Conservation (phyloP, 2,888 invertebrate species). For the Punctoribates punctum region DNA sequence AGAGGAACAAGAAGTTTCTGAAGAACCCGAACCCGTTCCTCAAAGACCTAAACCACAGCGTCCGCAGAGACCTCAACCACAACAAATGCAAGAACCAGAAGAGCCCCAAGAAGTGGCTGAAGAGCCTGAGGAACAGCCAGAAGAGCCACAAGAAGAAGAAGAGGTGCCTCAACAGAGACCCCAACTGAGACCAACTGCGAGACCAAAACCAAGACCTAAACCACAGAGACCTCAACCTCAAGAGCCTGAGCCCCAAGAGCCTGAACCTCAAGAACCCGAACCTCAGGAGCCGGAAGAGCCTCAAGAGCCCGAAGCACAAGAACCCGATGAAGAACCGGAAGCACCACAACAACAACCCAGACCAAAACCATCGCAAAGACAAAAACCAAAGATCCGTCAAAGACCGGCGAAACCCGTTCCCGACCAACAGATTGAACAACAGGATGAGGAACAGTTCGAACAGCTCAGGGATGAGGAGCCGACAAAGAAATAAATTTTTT, state of each 20-base stretch:
- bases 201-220: not conserved
- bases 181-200: not conserved
- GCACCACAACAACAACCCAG: not conserved
- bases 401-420: not conserved
- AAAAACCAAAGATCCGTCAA: not conserved
- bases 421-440: not conserved
- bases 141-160: not conserved
- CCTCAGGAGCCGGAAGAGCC: not conserved
- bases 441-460: not conserved
- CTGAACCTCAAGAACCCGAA: not conserved
- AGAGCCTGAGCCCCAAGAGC: not conserved
- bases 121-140: constrained; percentile 6
- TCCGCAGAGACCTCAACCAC: not conserved
- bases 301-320: not conserved
- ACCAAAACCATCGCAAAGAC: not conserved
- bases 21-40: not conserved
- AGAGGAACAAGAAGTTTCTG: constrained; percentile 6
- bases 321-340: not conserved
- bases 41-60: not conserved
- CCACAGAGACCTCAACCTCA: not conserved
- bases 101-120: not conserved
- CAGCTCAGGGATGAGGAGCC: constrained; percentile 1
- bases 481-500: not conserved
- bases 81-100: not conserved
- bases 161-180: not conserved